A percentile compares a stretch with the other conserved stretches of the same genome.
Conservation (phyloP, 1,140 invertebrate species). For the Brachionus plicatilis region DNA sequence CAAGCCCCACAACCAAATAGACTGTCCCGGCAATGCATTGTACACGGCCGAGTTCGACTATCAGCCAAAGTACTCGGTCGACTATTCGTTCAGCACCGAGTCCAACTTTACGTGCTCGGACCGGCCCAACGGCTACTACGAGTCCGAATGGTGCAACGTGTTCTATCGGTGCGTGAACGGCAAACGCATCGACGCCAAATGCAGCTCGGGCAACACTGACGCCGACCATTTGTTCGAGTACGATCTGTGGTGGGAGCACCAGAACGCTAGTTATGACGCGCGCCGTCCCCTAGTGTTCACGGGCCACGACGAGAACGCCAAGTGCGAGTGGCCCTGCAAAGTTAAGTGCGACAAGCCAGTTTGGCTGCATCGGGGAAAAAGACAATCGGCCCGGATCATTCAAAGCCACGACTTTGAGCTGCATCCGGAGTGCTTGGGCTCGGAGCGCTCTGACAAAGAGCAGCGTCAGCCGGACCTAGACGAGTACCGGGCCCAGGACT, state of each 20-base stretch:
- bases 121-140: constrained; percentile 36
- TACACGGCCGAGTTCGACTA: background rate
- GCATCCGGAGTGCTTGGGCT: constrained; percentile 4
- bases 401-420: background rate
- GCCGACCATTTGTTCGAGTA: constrained; percentile 7
- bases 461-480: background rate
- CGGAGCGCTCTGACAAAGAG: background rate
- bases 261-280: background rate
- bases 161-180: constrained; percentile 36
- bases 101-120: constrained; percentile 23
- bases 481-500: background rate
- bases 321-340: constrained; percentile 40
- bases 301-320: background rate
- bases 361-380: background rate
- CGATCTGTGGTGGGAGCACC: constrained; percentile 41
- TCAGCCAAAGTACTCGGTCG: constrained; percentile 3
- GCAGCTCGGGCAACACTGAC: constrained; percentile 3
- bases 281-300: background rate
- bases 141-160: constrained; percentile 41
- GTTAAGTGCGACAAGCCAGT: constrained; percentile 22
- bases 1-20: background rate
- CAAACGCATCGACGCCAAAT: constrained; percentile 30
- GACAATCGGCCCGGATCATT: background rate
- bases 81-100: constrained; percentile 33
- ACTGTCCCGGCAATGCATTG: background rate